These are phyloP conservation scores for Sylvia borin DNA, from an alignment of 2,797 vertebrate species.

Conservation along the genomic window DNA sequence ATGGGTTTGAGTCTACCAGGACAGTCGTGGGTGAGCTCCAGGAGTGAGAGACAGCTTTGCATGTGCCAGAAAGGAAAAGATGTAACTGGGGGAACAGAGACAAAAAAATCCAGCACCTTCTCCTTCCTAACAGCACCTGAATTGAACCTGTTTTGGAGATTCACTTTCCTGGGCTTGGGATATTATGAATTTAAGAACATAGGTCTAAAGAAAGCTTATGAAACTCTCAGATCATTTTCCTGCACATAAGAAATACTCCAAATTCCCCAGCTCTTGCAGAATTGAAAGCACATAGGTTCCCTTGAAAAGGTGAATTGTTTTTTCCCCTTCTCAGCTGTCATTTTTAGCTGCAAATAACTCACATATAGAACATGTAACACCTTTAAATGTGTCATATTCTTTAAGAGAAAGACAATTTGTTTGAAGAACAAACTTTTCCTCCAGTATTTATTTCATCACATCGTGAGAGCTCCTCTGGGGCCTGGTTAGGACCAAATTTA, in stretches of 20 bases:
- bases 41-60: not conserved
- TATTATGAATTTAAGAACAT: not conserved
- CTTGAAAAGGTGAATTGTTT: not conserved
- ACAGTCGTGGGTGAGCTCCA: not conserved
- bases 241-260: not conserved
- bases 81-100: not conserved
- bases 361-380: not conserved
- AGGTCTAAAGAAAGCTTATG: not conserved
- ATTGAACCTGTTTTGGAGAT: not conserved
- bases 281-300: not conserved
- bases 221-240: not conserved
- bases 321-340: not conserved
- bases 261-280: not conserved
- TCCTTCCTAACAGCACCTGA: not conserved
- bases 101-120: not conserved
- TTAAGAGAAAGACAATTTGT: not conserved
- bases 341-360: not conserved
- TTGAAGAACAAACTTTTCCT: not conserved
- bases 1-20: not conserved
- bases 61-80: not conserved
- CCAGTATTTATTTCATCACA: not conserved
- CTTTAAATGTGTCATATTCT: not conserved
- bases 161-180: not conserved
- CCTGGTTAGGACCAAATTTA: too few relatives aligned
- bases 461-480: not conserved